These are phyloP conservation scores for Pomatorhinus ruficollis DNA, from an alignment of 2,113 vertebrate genomes.

Conservation along the genomic window DNA sequence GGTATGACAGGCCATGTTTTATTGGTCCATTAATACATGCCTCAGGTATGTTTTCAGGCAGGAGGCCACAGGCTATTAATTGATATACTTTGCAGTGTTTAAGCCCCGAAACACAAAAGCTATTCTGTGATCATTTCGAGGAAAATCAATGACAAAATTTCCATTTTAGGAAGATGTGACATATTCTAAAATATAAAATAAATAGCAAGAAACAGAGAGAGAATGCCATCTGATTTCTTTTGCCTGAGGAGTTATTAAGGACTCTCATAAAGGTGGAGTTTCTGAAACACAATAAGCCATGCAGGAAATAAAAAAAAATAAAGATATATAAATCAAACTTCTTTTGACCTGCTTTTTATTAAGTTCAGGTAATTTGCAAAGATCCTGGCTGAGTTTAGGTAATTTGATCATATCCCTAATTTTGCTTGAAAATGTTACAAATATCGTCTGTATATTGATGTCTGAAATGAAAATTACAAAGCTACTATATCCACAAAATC, in stretches of 20 bases:
- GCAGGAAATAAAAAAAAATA: background rate
- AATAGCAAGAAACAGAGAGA: background rate
- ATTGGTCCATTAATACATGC: slow-evolving; percentile 53
- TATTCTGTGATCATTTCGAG: slow-evolving; percentile 21
- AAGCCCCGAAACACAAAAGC: slow-evolving; percentile 30
- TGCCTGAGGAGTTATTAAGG: background rate
- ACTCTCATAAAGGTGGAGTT: background rate
- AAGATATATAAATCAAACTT: background rate
- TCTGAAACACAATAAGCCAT: background rate
- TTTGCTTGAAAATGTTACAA: background rate
- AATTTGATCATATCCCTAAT: background rate
- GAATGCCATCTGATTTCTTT: background rate
- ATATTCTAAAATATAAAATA: background rate
- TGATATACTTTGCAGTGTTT: slow-evolving; percentile 41
- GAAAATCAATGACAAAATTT: background rate
- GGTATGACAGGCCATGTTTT: slow-evolving; percentile 47
- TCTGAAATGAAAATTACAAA: background rate
- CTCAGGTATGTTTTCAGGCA: slow-evolving; percentile 53
- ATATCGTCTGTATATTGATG: background rate
- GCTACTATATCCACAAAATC: background rate
- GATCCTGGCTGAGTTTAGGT: background rate
- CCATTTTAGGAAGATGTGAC: background rate
- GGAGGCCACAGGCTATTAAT: slow-evolving; percentile 47
- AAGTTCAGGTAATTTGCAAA: background rate
- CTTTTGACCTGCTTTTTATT: background rate